These are phyloP conservation scores for Corythornis madagascariensis DNA, from an alignment of 2,113 vertebrate species.

Conservation along the genomic window DNA sequence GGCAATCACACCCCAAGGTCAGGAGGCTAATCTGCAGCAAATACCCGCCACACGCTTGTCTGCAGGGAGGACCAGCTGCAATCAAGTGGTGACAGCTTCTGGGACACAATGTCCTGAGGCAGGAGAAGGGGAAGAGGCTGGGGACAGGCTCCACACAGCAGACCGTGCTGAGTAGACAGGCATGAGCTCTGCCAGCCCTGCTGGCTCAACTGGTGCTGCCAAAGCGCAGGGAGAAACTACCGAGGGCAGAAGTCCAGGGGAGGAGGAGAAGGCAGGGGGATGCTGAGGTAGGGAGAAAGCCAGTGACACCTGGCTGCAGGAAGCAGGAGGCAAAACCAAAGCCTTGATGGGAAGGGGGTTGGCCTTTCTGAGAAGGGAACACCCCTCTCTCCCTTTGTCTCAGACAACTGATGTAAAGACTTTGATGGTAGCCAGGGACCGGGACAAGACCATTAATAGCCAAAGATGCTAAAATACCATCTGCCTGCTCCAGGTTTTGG, in stretches of 20 bases:
- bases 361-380: not conserved
- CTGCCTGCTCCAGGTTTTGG: not conserved
- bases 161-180: not conserved
- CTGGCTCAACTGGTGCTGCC: accelerated
- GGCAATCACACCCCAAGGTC: not conserved
- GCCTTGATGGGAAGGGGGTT: not conserved
- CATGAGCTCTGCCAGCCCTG: accelerated
- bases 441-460: not conserved
- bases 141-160: accelerated
- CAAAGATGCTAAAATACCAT: not conserved
- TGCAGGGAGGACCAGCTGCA: not conserved
- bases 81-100: slow-evolving; percentile 18
- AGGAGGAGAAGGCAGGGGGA: not conserved
- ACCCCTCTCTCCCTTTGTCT: not conserved
- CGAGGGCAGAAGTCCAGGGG: not conserved
- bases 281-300: not conserved
- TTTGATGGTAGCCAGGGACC: not conserved
- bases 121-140: not conserved
- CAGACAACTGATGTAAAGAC: not conserved
- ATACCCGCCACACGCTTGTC: not conserved
- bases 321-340: not conserved
- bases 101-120: not conserved
- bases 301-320: not conserved
- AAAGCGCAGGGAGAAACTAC: not conserved
- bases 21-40: slow-evolving; percentile 27